Base-by-base conservation (phyloP, 2,113 vertebrate genomes). In the Penelope pileata region DNA sequence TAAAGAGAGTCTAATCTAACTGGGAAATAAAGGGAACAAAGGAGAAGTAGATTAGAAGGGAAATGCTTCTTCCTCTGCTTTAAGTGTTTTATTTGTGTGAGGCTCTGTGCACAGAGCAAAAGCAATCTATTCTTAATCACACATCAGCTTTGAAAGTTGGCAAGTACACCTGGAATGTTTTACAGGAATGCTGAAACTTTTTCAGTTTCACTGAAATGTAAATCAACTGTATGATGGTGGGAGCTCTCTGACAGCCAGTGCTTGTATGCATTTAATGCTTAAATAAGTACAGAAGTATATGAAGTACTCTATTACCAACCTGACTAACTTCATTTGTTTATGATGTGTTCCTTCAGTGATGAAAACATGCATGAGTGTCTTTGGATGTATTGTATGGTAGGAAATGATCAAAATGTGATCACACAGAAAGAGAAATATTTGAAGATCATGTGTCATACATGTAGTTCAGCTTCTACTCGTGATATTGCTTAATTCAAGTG, bases 161-260 rank as follows among this genome's bases (percentile, higher is more conserved):
- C 97, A 97, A 98, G 86, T 96, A 93, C 91, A 95, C 58, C 83
- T 54, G 91, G 94, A 96, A 97, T 96, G 96, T 88, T 77, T n/a
- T 40, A 62, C 76, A 86, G 96, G 93, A 97, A 97, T 97, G 96
- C 95, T 83, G 90, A 30, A 83, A 90, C 53, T 73, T 38, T 75
- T 74, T 48, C 23, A 36, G 29, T 72, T 53, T 45, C 78, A 54
- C 86, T 87, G 76, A 70, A 26, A 66, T 90, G 93, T 68, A 9
- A 66, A 90, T 66, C 68, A 73, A 1, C 69, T 86, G 60, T 89
- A 63, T 86, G 83, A 81, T 56, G 80, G 63, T 80, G 90, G 67
- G 82, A 77, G 53, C 83, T 76, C 56, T 27, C 19, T 90, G 43
- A 14, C 64, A 83, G 34, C 68, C 59, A 75, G 36, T 69, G 50